Evolutionary conservation across 2,888 invertebrate genomes (phyloP).

Genomic region (Drosophila incognita): DNA sequence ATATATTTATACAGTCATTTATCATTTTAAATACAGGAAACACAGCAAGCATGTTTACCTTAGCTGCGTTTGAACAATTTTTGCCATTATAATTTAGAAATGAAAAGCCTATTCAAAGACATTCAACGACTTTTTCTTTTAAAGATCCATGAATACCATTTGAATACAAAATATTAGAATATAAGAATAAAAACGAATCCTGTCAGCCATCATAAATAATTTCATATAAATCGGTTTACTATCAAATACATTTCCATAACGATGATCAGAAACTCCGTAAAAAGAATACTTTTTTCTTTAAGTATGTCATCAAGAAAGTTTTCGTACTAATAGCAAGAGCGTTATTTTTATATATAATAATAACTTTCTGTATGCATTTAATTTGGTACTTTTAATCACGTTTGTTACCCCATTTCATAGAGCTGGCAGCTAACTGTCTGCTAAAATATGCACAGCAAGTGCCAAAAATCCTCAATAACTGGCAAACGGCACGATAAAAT

Average conservation of each 20-base stretch:
- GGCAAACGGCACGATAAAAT: constrained; percentile 61
- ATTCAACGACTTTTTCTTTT: not conserved
- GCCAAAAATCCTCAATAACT: constrained; percentile 52
- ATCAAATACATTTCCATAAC: not conserved
- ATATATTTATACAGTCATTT: constrained; percentile 1
- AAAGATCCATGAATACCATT: not conserved
- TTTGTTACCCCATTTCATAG: constrained; percentile 25
- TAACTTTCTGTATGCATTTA: constrained; percentile 38
- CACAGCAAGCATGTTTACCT: not conserved
- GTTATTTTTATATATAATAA: not conserved
- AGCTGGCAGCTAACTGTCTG: constrained; percentile 46
- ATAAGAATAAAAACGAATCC: not conserved
- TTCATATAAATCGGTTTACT: not conserved
- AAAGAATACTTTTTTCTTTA: not conserved
- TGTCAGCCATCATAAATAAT: not conserved
- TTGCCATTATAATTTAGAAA: not conserved
- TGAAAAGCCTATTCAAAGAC: not conserved
- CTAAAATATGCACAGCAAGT: constrained; percentile 61
- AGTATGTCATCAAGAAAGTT: not conserved
- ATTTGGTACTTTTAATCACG: constrained; percentile 57
- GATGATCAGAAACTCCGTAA: not conserved
- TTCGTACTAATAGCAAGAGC: not conserved
- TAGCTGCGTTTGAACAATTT: constrained; percentile 4
- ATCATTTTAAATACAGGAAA: constrained; percentile 13
- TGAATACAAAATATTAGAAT: not conserved